These are phyloP conservation scores for Drosophila arawakana DNA, from an alignment of 1,140 invertebrate species.

Conservation along the genomic window DNA sequence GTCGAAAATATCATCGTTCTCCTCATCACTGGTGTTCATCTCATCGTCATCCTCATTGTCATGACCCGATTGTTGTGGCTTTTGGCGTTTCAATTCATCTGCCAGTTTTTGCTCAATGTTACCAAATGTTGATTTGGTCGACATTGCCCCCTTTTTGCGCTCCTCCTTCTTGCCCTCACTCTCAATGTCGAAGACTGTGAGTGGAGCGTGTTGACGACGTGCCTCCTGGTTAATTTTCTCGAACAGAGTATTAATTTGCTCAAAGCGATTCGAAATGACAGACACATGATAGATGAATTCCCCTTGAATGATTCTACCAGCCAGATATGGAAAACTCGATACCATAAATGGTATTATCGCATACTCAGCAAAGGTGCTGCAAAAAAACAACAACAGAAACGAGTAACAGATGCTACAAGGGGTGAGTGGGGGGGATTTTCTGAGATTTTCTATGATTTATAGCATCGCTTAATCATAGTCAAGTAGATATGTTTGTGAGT, in stretches of 20 bases:
- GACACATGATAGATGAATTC: conserved; percentile 81
- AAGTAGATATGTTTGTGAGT: background rate
- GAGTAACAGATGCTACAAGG: background rate
- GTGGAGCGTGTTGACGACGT: conserved; percentile 64
- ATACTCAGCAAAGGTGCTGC: conserved; percentile 60
- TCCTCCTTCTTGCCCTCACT: conserved; percentile 67
- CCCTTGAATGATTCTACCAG: conserved; percentile 76
- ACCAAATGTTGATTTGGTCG: conserved; percentile 49
- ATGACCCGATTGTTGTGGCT: conserved; percentile 22
- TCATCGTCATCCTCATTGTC: conserved; percentile 63
- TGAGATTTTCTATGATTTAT: conserved; percentile 24
- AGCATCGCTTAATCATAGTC: background rate
- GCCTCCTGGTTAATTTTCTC: conserved; percentile 80
- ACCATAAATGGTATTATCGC: conserved; percentile 74
- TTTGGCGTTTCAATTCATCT: conserved; percentile 62
- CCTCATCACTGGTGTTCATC: conserved; percentile 65
- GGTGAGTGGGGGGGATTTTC: background rate
- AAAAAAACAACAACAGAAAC: background rate
- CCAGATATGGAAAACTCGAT: conserved; percentile 74
- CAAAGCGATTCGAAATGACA: conserved; percentile 75
- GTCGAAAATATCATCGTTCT: conserved; percentile 73
- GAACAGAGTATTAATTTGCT: conserved; percentile 71
- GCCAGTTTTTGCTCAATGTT: conserved; percentile 57
- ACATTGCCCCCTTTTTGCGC: conserved; percentile 32
- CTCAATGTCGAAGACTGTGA: conserved; percentile 77